Base-by-base conservation (phyloP, 2,888 invertebrate genomes). In the Hololepta plana region DNA sequence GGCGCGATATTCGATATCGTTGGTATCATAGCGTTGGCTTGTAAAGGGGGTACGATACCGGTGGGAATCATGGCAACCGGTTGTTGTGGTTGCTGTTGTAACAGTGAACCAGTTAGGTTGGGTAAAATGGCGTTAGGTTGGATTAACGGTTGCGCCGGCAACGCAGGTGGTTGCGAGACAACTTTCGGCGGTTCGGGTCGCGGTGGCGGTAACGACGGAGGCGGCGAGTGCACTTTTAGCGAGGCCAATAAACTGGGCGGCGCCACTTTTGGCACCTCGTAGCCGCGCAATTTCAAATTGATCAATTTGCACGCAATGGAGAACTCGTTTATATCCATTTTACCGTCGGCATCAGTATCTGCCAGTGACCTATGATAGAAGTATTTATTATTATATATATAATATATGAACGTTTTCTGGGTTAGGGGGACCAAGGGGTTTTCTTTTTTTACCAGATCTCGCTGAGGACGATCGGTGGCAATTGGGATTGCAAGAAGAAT, bases 361-460 rank as follows among this genome's bases (percentile, higher is more conserved):
- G 96, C 87, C 23, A 98, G 57, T 7, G 66, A 67, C 87, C 88
- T 67, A 24, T 20, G 15, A 10, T 8, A 28, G 12, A 15, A 9
- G 13, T 10, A 29, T 29, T 14, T 28, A 9, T 21, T 26, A n/a
- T 21, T 29, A 17, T 17, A 17, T 17, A 17, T 17, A 7, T 7
- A 17, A n/a, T 8, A 6, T 5, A 5, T 21, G 9, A 15, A 20
- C 5, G 15, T n/a, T 15, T 7, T 8, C 16, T 12, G 23, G 20
- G n/a, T n/a, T n/a, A n/a, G n/a, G n/a, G n/a, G n/a, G n/a, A n/a
- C 4, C 12, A 12, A 12, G 5, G 11, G 11, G 13, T 12, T 8
- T 3, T n/a, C n/a, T n/a, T n/a, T n/a, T n/a, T n/a, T n/a, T 67
- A 84, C 96, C 98, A 98, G 53, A 98, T 93, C 51, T 91, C 82